A percentile compares a stretch with the other conserved stretches of the same genome.
These are phyloP conservation scores for Rutilus rutilus DNA, from an alignment of 2,113 vertebrate genomes.

Conservation along the genomic window DNA sequence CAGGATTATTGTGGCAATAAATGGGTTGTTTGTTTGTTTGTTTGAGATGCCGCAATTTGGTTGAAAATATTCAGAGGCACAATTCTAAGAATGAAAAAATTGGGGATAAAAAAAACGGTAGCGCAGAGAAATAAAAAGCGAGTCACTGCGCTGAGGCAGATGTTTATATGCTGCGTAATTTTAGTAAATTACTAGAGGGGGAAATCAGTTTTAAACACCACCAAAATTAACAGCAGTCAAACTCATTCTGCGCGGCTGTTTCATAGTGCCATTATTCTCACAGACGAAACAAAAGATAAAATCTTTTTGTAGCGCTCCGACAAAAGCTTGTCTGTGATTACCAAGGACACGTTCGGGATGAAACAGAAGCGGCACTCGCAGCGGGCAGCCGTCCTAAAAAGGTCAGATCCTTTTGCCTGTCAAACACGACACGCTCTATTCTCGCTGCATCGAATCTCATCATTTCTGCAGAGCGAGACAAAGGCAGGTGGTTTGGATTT, in stretches of 20 bases:
- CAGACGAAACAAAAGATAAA: constrained; percentile 12
- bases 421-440: constrained; percentile 25
- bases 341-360: neutral
- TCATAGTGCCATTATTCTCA: neutral
- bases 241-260: neutral
- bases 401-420: constrained; percentile 29
- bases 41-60: neutral
- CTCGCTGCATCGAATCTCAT: neutral
- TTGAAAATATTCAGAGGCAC: neutral
- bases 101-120: neutral
- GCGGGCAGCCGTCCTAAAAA: constrained; percentile 22
- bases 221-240: constrained; percentile 17
- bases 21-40: constrained; percentile 21
- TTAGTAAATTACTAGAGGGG: constrained; percentile 7
- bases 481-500: constrained; percentile 18
- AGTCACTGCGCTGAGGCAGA: neutral
- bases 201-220: neutral
- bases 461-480: neutral
- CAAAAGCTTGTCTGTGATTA: constrained; percentile 32
- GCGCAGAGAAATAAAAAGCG: neutral
- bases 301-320: constrained; percentile 5
- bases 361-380: neutral
- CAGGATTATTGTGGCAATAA: constrained; percentile 25
- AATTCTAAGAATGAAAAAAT: constrained; percentile 3
- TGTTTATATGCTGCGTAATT: constrained; percentile 4